Conservation (phyloP, 2,888 invertebrate species). For the Ctenicera cuprea region DNA sequence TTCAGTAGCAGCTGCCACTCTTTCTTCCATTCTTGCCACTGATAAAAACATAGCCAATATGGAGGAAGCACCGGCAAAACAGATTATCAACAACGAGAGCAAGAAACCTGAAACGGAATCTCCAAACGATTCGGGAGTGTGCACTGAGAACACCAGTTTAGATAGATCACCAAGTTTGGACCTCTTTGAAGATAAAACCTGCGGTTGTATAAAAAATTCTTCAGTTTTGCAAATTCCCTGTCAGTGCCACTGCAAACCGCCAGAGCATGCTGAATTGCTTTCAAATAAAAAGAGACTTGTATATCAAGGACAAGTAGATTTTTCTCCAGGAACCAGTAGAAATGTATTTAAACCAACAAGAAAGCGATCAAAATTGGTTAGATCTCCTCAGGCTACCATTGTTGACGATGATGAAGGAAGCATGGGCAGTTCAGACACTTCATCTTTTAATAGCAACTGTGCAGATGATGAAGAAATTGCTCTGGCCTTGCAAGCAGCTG, state of each 20-base stretch:
- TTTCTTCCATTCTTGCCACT: conserved; percentile 76
- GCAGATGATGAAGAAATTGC: conserved; percentile 93
- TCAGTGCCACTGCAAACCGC: conserved; percentile 47
- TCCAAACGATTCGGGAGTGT: conserved; percentile 81
- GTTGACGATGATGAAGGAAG: conserved; percentile 65
- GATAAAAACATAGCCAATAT: conserved; percentile 72
- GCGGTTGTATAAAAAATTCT: conserved; percentile 50
- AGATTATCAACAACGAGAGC: conserved; percentile 5
- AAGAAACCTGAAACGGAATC: conserved; percentile 61
- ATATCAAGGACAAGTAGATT: conserved; percentile 55
- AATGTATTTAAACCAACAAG: conserved; percentile 55
- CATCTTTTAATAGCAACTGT: conserved; percentile 85
- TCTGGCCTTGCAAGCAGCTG: conserved; percentile 89
- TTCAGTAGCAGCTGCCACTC: conserved; percentile 79
- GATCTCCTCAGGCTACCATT: conserved; percentile 50
- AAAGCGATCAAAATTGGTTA: conserved; percentile 39
- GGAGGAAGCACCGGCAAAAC: conserved; percentile 25
- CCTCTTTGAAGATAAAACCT: conserved; percentile 60
- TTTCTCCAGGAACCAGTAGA: conserved; percentile 61
- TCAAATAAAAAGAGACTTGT: conserved; percentile 35
- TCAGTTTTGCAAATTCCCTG: conserved; percentile 49
- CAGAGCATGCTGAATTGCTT: conserved; percentile 8
- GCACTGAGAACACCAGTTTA: conserved; percentile 83
- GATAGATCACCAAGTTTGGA: conserved; percentile 79
- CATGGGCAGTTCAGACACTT: conserved; percentile 75